Evolutionary conservation across 1,140 invertebrate species (phyloP).

Genomic region (Caenorhabditis brenneri): DNA sequence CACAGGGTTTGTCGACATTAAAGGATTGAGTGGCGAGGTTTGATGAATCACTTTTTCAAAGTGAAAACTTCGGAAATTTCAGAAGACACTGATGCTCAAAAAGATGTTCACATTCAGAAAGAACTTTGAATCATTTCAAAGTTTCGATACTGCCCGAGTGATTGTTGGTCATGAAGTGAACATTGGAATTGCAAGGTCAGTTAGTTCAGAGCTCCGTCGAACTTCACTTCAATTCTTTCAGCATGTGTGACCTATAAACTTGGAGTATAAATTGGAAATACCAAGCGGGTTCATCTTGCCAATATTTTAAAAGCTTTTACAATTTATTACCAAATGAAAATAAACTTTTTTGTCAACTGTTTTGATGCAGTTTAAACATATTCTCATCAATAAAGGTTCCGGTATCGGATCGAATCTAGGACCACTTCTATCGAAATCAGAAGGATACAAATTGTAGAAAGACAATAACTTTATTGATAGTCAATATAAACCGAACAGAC

Average conservation of each 20-base stretch:
- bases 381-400: too few species aligned
- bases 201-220: background rate
- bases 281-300: too few species aligned
- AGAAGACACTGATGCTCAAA: background rate
- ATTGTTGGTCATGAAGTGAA: background rate
- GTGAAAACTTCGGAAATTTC: background rate
- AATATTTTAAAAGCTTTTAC: too few species aligned
- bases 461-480: too few species aligned
- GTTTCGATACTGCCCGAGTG: background rate
- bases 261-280: too few species aligned
- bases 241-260: background rate
- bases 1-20: background rate
- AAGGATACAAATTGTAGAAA: too few species aligned
- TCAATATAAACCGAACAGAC: background rate
- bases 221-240: too few species aligned
- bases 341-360: too few species aligned
- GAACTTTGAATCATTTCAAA: background rate
- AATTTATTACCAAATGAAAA: too few species aligned
- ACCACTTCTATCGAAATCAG: too few species aligned
- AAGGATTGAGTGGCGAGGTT: background rate
- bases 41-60: background rate
- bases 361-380: too few species aligned
- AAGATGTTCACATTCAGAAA: background rate
- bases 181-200: constrained; percentile 3
- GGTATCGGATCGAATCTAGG: too few species aligned